Evolutionary conservation across 1,140 invertebrate genomes (phyloP).

Genomic region (Euglossa dilemma): DNA sequence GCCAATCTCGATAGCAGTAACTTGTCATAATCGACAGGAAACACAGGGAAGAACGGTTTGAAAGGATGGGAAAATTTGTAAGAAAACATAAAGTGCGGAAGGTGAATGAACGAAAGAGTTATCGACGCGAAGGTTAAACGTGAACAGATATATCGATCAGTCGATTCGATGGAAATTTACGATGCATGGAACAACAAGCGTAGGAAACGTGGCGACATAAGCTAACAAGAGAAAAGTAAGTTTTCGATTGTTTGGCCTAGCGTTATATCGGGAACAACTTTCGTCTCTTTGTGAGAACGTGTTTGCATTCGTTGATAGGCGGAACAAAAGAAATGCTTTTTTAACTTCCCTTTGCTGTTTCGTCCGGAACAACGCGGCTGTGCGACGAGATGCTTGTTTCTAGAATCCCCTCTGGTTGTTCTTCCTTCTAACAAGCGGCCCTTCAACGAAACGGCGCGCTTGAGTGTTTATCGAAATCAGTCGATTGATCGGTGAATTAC

Average conservation of each 20-base stretch:
- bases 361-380: background rate
- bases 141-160: constrained; percentile 46
- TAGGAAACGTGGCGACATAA: background rate
- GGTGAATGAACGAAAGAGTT: too few relatives aligned
- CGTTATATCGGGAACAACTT: constrained; percentile 16
- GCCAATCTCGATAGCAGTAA: too few relatives aligned
- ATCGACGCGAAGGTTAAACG: background rate
- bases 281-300: background rate
- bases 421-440: background rate
- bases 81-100: too few relatives aligned
- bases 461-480: background rate
- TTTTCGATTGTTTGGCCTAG: background rate
- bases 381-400: background rate
- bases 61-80: too few relatives aligned
- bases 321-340: background rate
- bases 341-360: background rate
- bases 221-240: constrained; percentile 11
- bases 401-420: background rate
- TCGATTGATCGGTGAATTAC: background rate
- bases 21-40: too few relatives aligned
- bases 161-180: constrained; percentile 56
- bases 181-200: constrained; percentile 32
- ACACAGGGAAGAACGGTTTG: too few relatives aligned
- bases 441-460: background rate
- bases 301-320: background rate